Evolutionary conservation across 2,888 invertebrate genomes (phyloP).

Genomic region (Adineta ricciae): DNA sequence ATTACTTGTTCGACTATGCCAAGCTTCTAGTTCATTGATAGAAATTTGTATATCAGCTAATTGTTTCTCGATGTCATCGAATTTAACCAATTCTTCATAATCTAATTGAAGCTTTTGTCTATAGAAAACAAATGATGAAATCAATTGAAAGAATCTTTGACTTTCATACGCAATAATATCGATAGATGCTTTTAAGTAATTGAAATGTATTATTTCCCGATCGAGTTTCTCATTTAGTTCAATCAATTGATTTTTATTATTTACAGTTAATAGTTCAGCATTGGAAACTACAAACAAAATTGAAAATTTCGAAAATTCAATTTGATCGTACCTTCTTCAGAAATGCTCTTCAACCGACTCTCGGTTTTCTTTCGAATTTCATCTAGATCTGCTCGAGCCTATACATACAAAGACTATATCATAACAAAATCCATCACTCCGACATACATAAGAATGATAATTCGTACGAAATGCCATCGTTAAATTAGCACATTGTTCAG

Average conservation of each 20-base stretch:
- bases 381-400: not conserved
- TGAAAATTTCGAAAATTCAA: not conserved
- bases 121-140: not conserved
- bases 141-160: not conserved
- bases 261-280: not conserved
- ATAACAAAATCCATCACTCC: not conserved
- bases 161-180: not conserved
- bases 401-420: not conserved
- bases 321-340: not conserved
- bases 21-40: conserved; percentile 11
- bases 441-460: conserved; percentile 4
- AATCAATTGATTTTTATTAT: not conserved
- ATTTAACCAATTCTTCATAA: not conserved
- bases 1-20: not conserved
- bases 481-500: conserved; percentile 17
- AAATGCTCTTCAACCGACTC: not conserved
- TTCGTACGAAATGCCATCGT: conserved; percentile 7
- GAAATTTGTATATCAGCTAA: conserved; percentile 10
- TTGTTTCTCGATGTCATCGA: not conserved
- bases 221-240: conserved; percentile 12
- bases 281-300: not conserved
- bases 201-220: not conserved
- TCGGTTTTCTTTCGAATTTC: conserved; percentile 10
- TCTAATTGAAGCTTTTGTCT: not conserved
- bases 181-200: conserved; percentile 1